These are phyloP conservation scores for Pelodiscus sinensis DNA, from an alignment of 2,113 vertebrate species.

Conservation along the genomic window DNA sequence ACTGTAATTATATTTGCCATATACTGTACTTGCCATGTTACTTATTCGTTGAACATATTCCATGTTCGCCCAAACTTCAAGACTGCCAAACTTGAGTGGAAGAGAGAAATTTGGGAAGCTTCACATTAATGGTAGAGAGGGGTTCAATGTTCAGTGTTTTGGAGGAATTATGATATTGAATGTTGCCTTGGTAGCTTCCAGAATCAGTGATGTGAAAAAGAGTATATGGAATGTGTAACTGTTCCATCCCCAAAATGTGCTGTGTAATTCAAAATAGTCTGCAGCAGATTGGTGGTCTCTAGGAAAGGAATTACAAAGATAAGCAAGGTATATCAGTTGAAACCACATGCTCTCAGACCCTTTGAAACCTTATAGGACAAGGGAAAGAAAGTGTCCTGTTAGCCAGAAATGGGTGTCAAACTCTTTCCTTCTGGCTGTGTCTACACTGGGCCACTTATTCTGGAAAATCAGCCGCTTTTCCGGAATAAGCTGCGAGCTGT, in stretches of 20 bases:
- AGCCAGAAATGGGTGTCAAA: neutral
- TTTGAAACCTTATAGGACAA: neutral
- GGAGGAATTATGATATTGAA: neutral
- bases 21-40: neutral
- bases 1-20: neutral
- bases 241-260: neutral
- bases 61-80: neutral
- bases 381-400: neutral
- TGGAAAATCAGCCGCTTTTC: no score
- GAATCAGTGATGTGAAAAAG: neutral
- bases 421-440: neutral
- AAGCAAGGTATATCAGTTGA: neutral
- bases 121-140: neutral
- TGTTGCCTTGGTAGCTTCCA: conserved; percentile 1
- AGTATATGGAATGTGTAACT: neutral
- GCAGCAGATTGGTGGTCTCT: neutral
- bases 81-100: neutral
- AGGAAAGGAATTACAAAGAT: neutral
- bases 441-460: no score
- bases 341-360: neutral
- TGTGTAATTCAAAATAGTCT: neutral
- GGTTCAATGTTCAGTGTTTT: neutral
- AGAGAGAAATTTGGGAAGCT: neutral
- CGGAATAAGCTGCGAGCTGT: no score
- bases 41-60: neutral